These are phyloP conservation scores for Ascaphus truei DNA, from an alignment of 2,113 vertebrate genomes.

Conservation along the genomic window DNA sequence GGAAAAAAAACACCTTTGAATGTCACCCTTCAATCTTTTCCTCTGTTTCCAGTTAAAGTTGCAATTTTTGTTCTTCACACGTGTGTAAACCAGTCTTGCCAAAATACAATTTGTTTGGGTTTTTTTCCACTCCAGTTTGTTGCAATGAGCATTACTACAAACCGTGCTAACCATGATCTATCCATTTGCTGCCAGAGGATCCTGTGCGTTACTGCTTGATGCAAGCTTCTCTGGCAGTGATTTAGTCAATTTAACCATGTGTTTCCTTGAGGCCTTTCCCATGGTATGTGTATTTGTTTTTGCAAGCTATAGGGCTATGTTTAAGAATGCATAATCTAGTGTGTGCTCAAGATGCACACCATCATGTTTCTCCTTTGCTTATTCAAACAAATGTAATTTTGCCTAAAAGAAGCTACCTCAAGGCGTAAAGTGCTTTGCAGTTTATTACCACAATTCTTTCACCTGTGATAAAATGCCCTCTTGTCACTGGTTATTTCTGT, in stretches of 20 bases:
- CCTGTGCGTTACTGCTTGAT: neutral
- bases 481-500: neutral
- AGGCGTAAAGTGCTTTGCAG: constrained; percentile 68
- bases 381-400: constrained; percentile 56
- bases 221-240: constrained; percentile 5
- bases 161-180: neutral
- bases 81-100: constrained; percentile 56
- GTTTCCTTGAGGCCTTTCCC: constrained; percentile 58
- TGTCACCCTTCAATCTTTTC: constrained; percentile 50
- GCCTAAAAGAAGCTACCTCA: constrained; percentile 78
- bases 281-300: constrained; percentile 52
- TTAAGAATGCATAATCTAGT: constrained; percentile 50
- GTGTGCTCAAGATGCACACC: constrained; percentile 51
- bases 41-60: constrained; percentile 45
- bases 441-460: constrained; percentile 26
- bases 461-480: constrained; percentile 2
- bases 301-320: constrained; percentile 54
- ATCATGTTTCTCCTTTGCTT: constrained; percentile 52
- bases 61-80: constrained; percentile 47
- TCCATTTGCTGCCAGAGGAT: neutral
- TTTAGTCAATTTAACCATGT: constrained; percentile 41
- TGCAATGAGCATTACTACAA: constrained; percentile 39
- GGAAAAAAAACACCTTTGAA: constrained; percentile 40
- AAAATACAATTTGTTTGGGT: constrained; percentile 46
- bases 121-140: constrained; percentile 43